phyloP scores from a whole-genome alignment of 2,797 vertebrate species.

The Macroramphosus scolopax region DNA sequence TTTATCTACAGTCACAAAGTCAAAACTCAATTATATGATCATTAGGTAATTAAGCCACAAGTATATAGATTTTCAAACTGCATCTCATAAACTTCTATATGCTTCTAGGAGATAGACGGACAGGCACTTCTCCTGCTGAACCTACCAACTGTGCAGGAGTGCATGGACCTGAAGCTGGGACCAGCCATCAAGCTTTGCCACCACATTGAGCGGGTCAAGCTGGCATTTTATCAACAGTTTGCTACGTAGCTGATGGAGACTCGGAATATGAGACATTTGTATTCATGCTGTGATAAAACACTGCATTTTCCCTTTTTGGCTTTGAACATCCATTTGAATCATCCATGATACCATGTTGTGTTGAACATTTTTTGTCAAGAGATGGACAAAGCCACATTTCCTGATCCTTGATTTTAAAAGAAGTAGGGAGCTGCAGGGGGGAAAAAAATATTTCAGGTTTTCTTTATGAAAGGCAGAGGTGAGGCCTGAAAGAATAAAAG shows the following conservation, averaged over 20 bases:
- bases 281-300: slow-evolving; percentile 40
- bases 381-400: slow-evolving; percentile 12
- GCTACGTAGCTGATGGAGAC: slow-evolving; percentile 82
- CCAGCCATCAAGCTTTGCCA: slow-evolving; percentile 98
- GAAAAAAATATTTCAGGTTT: slow-evolving; percentile 9
- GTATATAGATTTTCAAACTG: slow-evolving; percentile 3
- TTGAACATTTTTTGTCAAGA: slow-evolving; percentile 14
- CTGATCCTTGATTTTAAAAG: slow-evolving; percentile 6
- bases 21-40: no score
- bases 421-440: not conserved
- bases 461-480: slow-evolving; percentile 1
- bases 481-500: no score
- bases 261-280: slow-evolving; percentile 29
- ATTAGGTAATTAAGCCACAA: not conserved
- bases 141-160: slow-evolving; percentile 97
- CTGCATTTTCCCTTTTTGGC: slow-evolving; percentile 27
- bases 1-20: not conserved
- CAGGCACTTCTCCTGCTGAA: slow-evolving; percentile 95
- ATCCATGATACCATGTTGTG: slow-evolving; percentile 17
- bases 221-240: slow-evolving; percentile 99
- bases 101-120: slow-evolving; percentile 92
- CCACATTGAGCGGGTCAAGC: slow-evolving; percentile 97
- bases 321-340: slow-evolving; percentile 49
- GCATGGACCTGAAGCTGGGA: slow-evolving; percentile 98
- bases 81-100: slow-evolving; percentile 12